Conservation (phyloP, 1,140 invertebrate genomes). For the Asobara japonica region DNA sequence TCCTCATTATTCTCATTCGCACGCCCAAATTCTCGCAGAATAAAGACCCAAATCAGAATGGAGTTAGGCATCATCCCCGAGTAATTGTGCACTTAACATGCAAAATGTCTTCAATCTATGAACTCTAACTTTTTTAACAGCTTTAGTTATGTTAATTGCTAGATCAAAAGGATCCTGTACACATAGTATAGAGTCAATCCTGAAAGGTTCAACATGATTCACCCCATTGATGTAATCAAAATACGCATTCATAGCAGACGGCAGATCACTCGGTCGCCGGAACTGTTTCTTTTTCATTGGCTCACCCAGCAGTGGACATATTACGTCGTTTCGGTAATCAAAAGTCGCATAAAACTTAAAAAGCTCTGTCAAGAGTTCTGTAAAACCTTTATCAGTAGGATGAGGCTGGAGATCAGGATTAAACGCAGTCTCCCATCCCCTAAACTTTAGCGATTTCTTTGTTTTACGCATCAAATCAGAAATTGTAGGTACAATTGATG, state of each 20-base stretch:
- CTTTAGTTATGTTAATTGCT: constrained; percentile 63
- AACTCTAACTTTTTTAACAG: constrained; percentile 37
- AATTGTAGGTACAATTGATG: constrained; percentile 49
- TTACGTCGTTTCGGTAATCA: constrained; percentile 59
- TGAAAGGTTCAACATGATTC: constrained; percentile 29
- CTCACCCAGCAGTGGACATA: constrained; percentile 64
- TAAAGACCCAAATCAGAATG: too few relatives aligned
- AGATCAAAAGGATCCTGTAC: constrained; percentile 68
- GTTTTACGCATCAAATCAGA: constrained; percentile 37
- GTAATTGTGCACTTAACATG: constrained; percentile 12
- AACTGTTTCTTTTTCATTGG: constrained; percentile 46
- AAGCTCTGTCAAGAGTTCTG: constrained; percentile 63
- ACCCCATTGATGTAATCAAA: constrained; percentile 39
- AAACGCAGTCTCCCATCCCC: constrained; percentile 42
- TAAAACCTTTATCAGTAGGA: not conserved
- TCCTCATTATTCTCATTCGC: too few relatives aligned
- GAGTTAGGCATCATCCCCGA: constrained; percentile 7
- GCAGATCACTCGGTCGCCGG: constrained; percentile 42
- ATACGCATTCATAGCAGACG: constrained; percentile 46
- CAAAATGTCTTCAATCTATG: constrained; percentile 21
- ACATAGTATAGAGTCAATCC: constrained; percentile 54
- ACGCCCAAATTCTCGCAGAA: too few relatives aligned
- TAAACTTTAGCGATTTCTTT: constrained; percentile 37
- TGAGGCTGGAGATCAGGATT: not conserved
- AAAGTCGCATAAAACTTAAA: constrained; percentile 65